These are phyloP conservation scores for Aphis craccivora DNA, from an alignment of 1,140 invertebrate species.

Conservation along the genomic window DNA sequence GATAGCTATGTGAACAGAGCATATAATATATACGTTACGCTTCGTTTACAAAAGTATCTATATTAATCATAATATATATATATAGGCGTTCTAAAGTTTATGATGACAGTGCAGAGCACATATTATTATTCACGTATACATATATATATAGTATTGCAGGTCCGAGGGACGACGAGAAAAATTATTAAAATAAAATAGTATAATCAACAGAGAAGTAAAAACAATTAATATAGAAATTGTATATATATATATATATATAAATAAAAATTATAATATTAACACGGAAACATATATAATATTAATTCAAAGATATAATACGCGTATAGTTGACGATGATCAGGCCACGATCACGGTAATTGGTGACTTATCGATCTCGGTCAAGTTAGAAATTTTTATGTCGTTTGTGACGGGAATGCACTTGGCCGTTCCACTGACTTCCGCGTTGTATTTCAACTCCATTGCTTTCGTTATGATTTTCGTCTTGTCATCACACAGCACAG, in stretches of 20 bases:
- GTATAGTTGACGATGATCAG: constrained; percentile 21
- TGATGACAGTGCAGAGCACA: not conserved
- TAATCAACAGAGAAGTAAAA: constrained; percentile 53
- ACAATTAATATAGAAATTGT: constrained; percentile 52
- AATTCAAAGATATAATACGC: constrained; percentile 27
- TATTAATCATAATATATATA: not conserved
- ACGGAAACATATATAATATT: constrained; percentile 33
- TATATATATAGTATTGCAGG: not conserved
- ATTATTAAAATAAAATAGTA: constrained; percentile 19
- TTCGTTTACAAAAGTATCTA: constrained; percentile 26
- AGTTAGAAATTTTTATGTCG: constrained; percentile 32
- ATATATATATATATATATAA: constrained; percentile 29
- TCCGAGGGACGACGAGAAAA: constrained; percentile 29
- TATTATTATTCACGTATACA: not conserved
- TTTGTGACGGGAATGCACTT: constrained; percentile 35
- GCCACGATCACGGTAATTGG: constrained; percentile 33
- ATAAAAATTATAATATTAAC: constrained; percentile 55
- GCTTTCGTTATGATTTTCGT: constrained; percentile 57
- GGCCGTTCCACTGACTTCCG: constrained; percentile 59
- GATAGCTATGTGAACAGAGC: not conserved
- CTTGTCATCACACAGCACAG: constrained; percentile 59
- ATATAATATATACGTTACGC: constrained; percentile 15
- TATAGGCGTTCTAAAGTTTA: not conserved
- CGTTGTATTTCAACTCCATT: constrained; percentile 59
- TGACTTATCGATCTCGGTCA: constrained; percentile 35